phyloP scores from a whole-genome alignment of 1,140 invertebrate species.

The Telenomus remus region DNA sequence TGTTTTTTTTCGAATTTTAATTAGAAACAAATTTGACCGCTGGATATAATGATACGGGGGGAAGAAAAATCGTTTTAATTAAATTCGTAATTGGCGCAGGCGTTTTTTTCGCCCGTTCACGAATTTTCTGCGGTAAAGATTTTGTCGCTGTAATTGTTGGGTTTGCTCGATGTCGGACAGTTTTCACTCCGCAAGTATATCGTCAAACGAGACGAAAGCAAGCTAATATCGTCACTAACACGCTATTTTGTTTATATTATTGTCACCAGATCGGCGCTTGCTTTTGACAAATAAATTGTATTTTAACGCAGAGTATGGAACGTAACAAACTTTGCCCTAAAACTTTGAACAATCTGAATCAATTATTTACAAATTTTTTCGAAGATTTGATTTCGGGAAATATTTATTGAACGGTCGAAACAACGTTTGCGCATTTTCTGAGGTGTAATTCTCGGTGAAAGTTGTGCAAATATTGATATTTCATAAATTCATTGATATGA shows the following conservation, averaged over 20 bases:
- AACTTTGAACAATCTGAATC: no score
- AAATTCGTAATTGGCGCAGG: slow-evolving; percentile 27
- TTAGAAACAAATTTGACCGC: slow-evolving; percentile 16
- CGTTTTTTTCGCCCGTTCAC: slow-evolving; percentile 7
- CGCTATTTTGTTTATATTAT: slow-evolving; percentile 21
- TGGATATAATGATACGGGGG: slow-evolving; percentile 2
- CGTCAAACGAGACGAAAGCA: slow-evolving; percentile 24
- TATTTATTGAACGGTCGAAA: no score
- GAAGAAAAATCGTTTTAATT: slow-evolving; percentile 20
- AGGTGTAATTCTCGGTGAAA: no score
- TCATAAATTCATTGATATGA: slow-evolving; percentile 15
- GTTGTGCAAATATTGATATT: slow-evolving; percentile 12
- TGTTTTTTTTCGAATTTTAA: slow-evolving; percentile 42
- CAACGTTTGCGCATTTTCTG: no score
- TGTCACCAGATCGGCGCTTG: slow-evolving; percentile 3
- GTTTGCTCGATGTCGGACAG: no score
- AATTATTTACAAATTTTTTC: no score
- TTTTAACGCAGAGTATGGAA: slow-evolving; percentile 7
- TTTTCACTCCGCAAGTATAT: neutral
- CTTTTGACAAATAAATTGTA: slow-evolving; percentile 38
- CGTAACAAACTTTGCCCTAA: no score
- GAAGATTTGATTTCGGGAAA: no score
- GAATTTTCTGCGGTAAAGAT: no score
- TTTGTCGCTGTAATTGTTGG: no score
- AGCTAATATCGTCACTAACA: slow-evolving; percentile 31